Conservation (phyloP, 2,888 invertebrate genomes). For the Pollenia angustigena region DNA sequence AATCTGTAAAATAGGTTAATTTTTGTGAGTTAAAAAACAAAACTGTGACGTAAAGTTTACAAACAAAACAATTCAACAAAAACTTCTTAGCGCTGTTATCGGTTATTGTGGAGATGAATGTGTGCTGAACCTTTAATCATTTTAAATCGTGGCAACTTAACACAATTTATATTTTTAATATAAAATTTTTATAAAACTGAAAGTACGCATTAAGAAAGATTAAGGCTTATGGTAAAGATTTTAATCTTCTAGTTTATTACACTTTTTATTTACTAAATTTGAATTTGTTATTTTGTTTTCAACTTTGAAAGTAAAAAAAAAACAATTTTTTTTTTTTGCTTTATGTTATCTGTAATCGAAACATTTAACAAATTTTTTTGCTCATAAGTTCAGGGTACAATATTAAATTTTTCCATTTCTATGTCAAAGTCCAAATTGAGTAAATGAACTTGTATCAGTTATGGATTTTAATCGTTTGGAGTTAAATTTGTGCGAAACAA, state of each 20-base stretch:
- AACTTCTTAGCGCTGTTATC: neutral
- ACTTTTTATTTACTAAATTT: too few species aligned
- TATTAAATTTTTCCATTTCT: conserved; percentile 4
- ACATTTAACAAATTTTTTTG: neutral
- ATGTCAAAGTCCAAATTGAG: conserved; percentile 9
- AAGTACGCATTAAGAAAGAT: too few species aligned
- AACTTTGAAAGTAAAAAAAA: too few species aligned
- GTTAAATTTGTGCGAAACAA: neutral
- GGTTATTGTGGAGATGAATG: conserved; percentile 19
- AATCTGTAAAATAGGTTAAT: too few species aligned
- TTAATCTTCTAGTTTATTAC: too few species aligned
- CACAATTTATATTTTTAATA: neutral
- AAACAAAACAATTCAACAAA: neutral
- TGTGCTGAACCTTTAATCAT: neutral
- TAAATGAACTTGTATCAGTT: too few species aligned
- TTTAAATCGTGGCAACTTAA: neutral
- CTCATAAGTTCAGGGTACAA: neutral
- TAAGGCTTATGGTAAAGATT: too few species aligned
- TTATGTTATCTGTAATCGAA: conserved; percentile 3
- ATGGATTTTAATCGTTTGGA: neutral
- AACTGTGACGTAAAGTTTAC: neutral
- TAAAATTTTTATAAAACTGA: too few species aligned
- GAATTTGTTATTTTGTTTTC: too few species aligned
- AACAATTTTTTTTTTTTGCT: neutral
- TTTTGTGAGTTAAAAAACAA: too few species aligned